Base-by-base conservation (phyloP, 2,797 vertebrate species). In the Iguana delicatissima region DNA sequence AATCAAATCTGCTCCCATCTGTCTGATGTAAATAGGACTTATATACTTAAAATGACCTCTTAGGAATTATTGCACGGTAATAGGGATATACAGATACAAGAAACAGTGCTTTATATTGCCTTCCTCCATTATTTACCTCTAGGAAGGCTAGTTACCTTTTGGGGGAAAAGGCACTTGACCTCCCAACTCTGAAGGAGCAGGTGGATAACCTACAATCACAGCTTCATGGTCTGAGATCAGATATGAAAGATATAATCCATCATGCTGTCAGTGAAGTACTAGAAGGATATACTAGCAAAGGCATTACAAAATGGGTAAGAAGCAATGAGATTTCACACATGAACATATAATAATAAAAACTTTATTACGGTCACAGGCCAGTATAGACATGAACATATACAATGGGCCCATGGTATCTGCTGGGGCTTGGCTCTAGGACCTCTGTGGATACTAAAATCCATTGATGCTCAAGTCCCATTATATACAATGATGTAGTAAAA, bases 111-210 rank as follows among this genome's bases (percentile, higher is more conserved):
- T 26, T 77, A 14, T 64, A 57, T 29, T 26, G 35, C 32, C 80
- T 84, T 72, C 87, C 16, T 42, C 26, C 29, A 64, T 84, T 90
- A 62, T 85, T 84, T 62, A n/a, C 24, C 55, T 52, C 50, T 76
- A 96, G 96, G 90, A 94, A 88, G 50, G 94, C 94, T 74, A 94
- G 90, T 38, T 88, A 92, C 24, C 84, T 67, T 50, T 84, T 96
- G 92, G 90, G 94, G 83, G 92, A 89, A 57, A 96, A 95, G 86
- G 85, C 88, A 18, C 92, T 38, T 32, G 89, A 96, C 80, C 94
- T 96, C 22, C 57, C 92, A 38, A 26, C 84, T 87, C 59, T 96
- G 62, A 93, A 35, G 12, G 87, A 95, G 57, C 89, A 96, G 85
- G 90, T 95, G n/a, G 52, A 91, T 8, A 57, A n/a, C 3, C 89